phyloP scores from a whole-genome alignment of 1,140 invertebrate genomes.

The Bombus consobrinus region DNA sequence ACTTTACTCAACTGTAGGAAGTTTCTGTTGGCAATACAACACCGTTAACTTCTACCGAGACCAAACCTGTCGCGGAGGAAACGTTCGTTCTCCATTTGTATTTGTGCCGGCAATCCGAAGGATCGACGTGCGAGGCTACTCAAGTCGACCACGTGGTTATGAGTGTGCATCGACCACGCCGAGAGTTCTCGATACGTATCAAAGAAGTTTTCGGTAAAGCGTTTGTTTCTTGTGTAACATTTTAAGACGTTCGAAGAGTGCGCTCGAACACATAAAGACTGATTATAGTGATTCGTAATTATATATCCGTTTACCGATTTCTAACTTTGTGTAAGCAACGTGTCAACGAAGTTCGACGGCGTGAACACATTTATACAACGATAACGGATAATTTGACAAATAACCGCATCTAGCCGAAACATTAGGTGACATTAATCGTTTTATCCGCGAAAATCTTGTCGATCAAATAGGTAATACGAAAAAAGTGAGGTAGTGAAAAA shows the following conservation, averaged over 20 bases:
- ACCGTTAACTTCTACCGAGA: conserved; percentile 9
- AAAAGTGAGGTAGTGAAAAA: background rate
- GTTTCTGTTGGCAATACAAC: conserved; percentile 9
- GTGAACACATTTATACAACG: background rate
- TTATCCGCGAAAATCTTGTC: no score
- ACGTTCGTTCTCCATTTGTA: background rate
- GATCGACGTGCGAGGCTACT: conserved; percentile 40
- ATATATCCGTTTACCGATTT: background rate
- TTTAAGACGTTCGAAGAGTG: background rate
- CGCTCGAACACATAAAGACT: background rate
- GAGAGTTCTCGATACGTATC: conserved; percentile 37
- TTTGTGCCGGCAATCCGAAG: conserved; percentile 21
- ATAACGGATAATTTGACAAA: background rate
- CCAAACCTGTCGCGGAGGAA: background rate
- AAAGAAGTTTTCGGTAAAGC: background rate
- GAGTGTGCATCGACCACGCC: conserved; percentile 58
- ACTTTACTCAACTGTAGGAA: background rate
- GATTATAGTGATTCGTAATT: background rate
- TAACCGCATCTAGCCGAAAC: background rate
- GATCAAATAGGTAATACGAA: background rate
- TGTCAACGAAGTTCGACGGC: background rate
- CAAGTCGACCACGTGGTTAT: conserved; percentile 68
- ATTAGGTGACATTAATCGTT: background rate
- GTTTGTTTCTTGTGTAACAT: background rate
- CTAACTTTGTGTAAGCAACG: background rate